Base-by-base conservation (phyloP, 2,888 invertebrate genomes). In the Schizotus pectinicornis region DNA sequence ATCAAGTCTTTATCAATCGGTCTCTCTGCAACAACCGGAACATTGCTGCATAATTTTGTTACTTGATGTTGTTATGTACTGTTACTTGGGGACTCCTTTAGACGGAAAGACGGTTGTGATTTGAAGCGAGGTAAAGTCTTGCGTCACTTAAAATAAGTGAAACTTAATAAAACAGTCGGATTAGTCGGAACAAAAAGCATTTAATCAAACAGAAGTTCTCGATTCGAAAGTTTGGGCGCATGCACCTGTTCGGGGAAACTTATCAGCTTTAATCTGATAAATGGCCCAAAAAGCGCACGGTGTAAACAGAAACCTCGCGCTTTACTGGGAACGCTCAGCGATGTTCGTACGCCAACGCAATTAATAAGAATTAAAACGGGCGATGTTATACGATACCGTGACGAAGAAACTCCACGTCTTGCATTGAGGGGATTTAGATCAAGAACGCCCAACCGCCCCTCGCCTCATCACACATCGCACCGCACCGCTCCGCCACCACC, bases 181-280 rank as follows among this genome's bases (percentile, higher is more conserved):
- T 70, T 69, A 62, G 63, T 63, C 47, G 54, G 53, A 67, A 64
- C 67, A 64, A 68, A 64, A 65, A 62, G 61, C 65, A 64, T 67
- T 67, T 61, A 65, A 64, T 63, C 63, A 63, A 59, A 52, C 47
- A 57, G 56, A 67, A 68, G 61, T 67, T 69, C 61, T 58, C 63
- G 66, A 67, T 68, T 64, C 65, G 63, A 69, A 71, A 71, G 65
- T 69, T 71, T 65, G 57, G 52, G 63, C 61, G 65, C 64, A 65
- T 67, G 67, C 68, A 70, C 67, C 70, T 69, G 67, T 61, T 65
- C 63, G 50, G 64, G 47, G 61, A 67, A 71, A 69, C 69, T 69
- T 68, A 67, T 71, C 66, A 65, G 64, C 66, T 65, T 68, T 68
- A 67, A 67, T 67, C 65, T 70, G 67, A 71, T 68, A 65, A 68